Base-by-base conservation (phyloP, 2,113 vertebrate genomes). In the Solea senegalensis region DNA sequence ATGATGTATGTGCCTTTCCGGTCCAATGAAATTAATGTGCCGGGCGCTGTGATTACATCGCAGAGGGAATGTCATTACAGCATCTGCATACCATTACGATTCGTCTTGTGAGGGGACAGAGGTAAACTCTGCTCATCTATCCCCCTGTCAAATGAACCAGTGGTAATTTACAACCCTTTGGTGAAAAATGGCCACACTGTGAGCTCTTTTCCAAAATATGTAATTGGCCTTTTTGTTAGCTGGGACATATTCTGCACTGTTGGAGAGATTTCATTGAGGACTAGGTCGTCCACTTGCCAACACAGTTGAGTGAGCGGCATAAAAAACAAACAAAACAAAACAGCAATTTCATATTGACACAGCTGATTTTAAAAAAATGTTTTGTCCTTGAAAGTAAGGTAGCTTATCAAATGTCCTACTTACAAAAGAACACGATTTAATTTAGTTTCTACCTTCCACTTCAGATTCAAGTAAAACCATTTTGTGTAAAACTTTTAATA, bases 71-170 rank as follows among this genome's bases (percentile, higher is more conserved):
- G 85, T 86, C 84, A 74, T 87, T 86, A 86, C 73, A 77, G 76
- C 86, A 86, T 88, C 81, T 87, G 84, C 88, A 84, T 87, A 80
- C 21, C 41, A 65, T 84, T 80, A 81, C 72, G 56, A 76, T 87
- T 81, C 53, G 56, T 91, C 87, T 70, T 75, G 62, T n/a, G 75
- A 70, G 83, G 74, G 72, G 82, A 86, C 77, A 70, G 76, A 78
- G 82, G 76, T 86, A 88, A 86, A 85, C 84, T 83, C 63, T 0
- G 16, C 78, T 77, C 75, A 86, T 88, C 75, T 54, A 69, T 78
- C 80, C 44, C 56, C 70, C 76, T 85, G 90, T 85, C 86, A 78
- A n/a, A 63, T 9, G 1, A 57, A 6, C 52, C 54, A 8, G 56
- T 46, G 58, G 60, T 78, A 78, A 83, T 71, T 6, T 79, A 74